Evolutionary conservation across 2,888 invertebrate species (phyloP).

Genomic region (Myathropa florea): DNA sequence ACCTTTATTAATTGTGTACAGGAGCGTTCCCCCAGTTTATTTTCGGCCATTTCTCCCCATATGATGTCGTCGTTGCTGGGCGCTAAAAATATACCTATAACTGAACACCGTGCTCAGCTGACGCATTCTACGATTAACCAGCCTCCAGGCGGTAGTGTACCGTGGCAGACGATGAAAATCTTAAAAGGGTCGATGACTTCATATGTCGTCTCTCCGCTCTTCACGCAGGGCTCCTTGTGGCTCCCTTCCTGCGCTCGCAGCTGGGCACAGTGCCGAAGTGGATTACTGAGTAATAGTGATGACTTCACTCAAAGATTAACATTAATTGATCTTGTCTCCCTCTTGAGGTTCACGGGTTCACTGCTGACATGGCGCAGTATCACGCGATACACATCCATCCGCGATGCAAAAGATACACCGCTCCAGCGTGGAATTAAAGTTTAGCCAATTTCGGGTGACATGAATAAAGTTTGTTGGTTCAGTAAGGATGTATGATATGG

Average conservation of each 20-base stretch:
- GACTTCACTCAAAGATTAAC: conserved; percentile 58
- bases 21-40: conserved; percentile 63
- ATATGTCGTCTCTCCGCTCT: conserved; percentile 37
- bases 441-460: conserved; percentile 43
- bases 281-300: conserved; percentile 56
- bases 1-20: conserved; percentile 78
- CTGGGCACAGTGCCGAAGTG: conserved; percentile 53
- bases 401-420: conserved; percentile 9
- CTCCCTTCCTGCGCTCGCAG: conserved; percentile 54
- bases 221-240: conserved; percentile 8
- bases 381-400: background rate
- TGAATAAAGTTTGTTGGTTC: background rate
- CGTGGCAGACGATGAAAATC: conserved; percentile 25
- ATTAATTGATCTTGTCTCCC: conserved; percentile 47
- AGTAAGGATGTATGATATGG: background rate
- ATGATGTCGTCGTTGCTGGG: conserved; percentile 40
- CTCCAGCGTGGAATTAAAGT: conserved; percentile 19
- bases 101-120: conserved; percentile 53
- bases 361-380: background rate
- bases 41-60: conserved; percentile 55
- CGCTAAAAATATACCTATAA: conserved; percentile 51
- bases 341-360: background rate
- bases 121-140: conserved; percentile 61
- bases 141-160: conserved; percentile 6
- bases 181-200: conserved; percentile 67